A percentile compares a stretch with the other conserved stretches of the same genome.
These are phyloP conservation scores for Cataglyphis livida DNA, from an alignment of 2,888 invertebrate genomes.

Conservation along the genomic window DNA sequence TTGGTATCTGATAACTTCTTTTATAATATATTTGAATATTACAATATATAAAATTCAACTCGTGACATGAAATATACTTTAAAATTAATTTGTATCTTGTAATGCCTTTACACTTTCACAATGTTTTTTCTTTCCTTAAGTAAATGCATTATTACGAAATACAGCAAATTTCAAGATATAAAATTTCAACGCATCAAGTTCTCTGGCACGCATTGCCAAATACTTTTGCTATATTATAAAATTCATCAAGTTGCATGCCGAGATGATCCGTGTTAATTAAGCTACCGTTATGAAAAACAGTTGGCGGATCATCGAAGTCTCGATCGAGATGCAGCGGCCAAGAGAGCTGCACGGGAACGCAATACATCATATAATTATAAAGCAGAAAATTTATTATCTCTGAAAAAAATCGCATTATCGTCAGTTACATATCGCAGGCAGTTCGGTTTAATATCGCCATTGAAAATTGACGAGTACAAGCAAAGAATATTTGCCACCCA, in stretches of 20 bases:
- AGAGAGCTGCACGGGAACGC: not conserved
- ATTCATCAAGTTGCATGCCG: slow-evolving; percentile 55
- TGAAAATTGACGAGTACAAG: not conserved
- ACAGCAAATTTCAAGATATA: slow-evolving; percentile 30
- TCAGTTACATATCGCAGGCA: not conserved
- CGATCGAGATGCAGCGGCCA: not conserved
- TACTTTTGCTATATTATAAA: slow-evolving; percentile 62
- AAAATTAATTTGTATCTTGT: slow-evolving; percentile 11
- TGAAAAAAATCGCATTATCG: not conserved
- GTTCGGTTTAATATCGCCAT: not conserved
- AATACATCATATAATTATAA: not conserved
- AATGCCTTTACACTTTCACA: not conserved
- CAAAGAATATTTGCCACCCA: not conserved
- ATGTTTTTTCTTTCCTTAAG: not conserved
- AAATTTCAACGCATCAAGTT: slow-evolving; percentile 24
- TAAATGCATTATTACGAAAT: slow-evolving; percentile 14
- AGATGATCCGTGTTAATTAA: slow-evolving; percentile 64
- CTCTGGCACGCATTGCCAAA: slow-evolving; percentile 52
- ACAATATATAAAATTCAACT: not conserved
- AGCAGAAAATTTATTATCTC: slow-evolving; percentile 1
- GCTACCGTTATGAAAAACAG: slow-evolving; percentile 65
- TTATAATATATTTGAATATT: not conserved
- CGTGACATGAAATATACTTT: not conserved
- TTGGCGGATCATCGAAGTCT: slow-evolving; percentile 22
- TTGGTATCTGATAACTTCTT: not conserved